Conservation (phyloP, 2,888 invertebrate genomes). For the Cloeon dipterum region DNA sequence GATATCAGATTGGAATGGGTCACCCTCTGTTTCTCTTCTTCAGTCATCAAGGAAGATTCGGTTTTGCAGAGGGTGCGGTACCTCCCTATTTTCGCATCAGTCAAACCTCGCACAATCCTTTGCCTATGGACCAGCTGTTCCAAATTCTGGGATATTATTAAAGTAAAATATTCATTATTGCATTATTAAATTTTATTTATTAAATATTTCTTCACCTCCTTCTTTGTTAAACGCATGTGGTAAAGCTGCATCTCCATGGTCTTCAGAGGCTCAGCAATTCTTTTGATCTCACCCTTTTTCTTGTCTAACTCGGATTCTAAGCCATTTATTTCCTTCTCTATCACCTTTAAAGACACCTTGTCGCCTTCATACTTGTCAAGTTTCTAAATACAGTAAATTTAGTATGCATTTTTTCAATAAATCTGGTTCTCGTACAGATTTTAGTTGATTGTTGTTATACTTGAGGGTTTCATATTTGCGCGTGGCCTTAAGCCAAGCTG, state of each 20-base stretch:
- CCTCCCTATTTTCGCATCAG: constrained; percentile 18
- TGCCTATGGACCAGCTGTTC: constrained; percentile 41
- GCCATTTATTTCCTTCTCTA: constrained; percentile 12
- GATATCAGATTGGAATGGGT: constrained; percentile 31
- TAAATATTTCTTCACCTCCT: constrained; percentile 14
- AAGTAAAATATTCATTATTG: too few relatives aligned
- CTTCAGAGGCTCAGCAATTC: constrained; percentile 13
- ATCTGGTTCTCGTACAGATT: constrained; percentile 20
- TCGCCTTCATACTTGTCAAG: constrained; percentile 1
- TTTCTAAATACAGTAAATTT: constrained; percentile 7
- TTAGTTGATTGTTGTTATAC: constrained; percentile 28
- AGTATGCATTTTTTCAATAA: constrained; percentile 8
- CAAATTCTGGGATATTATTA: too few relatives aligned
- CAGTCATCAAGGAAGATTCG: constrained; percentile 25
- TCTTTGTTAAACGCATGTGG: constrained; percentile 19
- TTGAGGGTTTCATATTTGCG: constrained; percentile 32
- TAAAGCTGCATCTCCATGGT: constrained; percentile 17
- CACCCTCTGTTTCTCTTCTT: constrained; percentile 30
- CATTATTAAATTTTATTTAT: constrained; percentile 7
- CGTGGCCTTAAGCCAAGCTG: constrained; percentile 24
- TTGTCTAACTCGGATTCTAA: constrained; percentile 14
- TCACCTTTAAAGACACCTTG: neutral
- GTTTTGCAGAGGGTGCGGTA: constrained; percentile 18
- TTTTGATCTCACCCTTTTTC: constrained; percentile 13
- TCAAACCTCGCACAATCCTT: constrained; percentile 36